These are phyloP conservation scores for Cyanoderma ruficeps DNA, from an alignment of 2,113 vertebrate genomes.

Conservation along the genomic window DNA sequence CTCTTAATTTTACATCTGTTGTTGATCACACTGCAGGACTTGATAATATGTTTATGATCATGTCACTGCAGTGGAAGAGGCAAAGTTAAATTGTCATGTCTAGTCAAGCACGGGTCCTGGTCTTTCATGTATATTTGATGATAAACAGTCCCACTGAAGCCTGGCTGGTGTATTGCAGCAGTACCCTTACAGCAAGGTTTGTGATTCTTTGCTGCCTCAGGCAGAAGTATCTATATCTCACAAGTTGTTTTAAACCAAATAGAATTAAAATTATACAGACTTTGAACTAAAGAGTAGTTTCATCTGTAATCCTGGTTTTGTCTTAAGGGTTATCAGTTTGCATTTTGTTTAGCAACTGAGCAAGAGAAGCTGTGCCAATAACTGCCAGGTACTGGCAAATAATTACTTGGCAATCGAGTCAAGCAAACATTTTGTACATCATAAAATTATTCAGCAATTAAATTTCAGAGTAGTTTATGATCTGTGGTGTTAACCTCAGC, in stretches of 20 bases:
- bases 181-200: constrained; percentile 23
- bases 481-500: background rate
- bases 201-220: constrained; percentile 56
- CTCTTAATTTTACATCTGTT: constrained; percentile 70
- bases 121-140: constrained; percentile 75
- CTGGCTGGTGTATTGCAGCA: constrained; percentile 39
- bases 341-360: constrained; percentile 14
- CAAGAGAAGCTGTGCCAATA: background rate
- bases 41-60: constrained; percentile 68
- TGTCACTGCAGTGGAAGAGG: constrained; percentile 41
- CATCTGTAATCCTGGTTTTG: constrained; percentile 10
- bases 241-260: constrained; percentile 41
- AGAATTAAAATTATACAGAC: constrained; percentile 50
- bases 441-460: background rate
- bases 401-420: background rate
- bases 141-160: constrained; percentile 64
- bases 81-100: constrained; percentile 57
- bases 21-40: constrained; percentile 64
- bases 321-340: constrained; percentile 20
- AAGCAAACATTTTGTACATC: background rate
- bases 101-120: constrained; percentile 53
- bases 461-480: background rate
- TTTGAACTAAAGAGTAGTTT: constrained; percentile 36
- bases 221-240: constrained; percentile 57
- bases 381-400: background rate